phyloP scores from a whole-genome alignment of 2,113 vertebrate species.

The Gyps fulvus region DNA sequence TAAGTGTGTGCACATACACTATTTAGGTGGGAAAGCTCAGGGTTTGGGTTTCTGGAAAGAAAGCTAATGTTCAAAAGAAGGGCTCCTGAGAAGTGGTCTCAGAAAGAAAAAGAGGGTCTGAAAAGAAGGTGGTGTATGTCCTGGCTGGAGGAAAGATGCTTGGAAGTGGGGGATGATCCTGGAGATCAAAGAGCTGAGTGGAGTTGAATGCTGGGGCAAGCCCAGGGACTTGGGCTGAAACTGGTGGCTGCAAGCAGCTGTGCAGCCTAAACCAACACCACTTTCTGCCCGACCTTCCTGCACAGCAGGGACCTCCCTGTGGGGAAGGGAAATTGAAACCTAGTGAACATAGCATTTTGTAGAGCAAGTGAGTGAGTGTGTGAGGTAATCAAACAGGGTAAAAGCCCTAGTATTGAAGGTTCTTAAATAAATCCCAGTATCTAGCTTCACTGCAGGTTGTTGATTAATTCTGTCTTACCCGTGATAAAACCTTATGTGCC shows the following conservation, averaged over 20 bases:
- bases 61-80: neutral
- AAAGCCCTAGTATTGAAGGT: neutral
- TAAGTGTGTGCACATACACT: neutral
- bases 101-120: neutral
- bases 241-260: neutral
- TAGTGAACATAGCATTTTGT: neutral
- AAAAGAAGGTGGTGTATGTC: neutral
- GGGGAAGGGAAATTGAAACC: neutral
- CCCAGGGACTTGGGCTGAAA: neutral
- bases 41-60: neutral
- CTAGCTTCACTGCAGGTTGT: neutral
- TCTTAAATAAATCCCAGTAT: neutral
- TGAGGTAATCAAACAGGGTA: neutral
- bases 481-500: neutral
- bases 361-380: neutral
- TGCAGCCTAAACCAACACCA: neutral
- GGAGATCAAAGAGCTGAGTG: neutral
- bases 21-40: neutral
- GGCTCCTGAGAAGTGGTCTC: neutral
- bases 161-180: neutral
- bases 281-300: neutral
- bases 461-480: neutral
- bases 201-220: neutral
- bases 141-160: neutral
- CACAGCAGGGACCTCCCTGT: neutral